Evolutionary conservation across 53 echinoderm and acorn worm genomes (phyloP).

Genomic region (Stichopus horrens): DNA sequence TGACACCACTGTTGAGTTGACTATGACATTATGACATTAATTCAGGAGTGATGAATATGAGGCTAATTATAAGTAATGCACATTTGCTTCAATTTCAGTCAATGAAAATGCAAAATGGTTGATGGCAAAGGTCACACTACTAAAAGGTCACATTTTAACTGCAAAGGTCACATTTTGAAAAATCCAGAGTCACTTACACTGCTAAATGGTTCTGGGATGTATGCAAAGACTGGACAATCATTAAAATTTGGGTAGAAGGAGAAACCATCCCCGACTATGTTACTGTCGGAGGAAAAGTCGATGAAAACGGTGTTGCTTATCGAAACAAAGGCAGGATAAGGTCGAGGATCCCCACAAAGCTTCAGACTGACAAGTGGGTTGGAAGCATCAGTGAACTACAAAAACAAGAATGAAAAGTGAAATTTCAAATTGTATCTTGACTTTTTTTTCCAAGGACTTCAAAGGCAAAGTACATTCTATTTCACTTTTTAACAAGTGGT

Average conservation of each 20-base stretch:
- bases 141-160: too few species aligned
- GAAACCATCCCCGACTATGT: constrained; percentile 39
- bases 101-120: too few species aligned
- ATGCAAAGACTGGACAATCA: constrained; percentile 61
- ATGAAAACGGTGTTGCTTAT: constrained; percentile 26
- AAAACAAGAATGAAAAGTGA: not conserved
- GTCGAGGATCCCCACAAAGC: constrained; percentile 33
- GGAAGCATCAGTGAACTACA: constrained; percentile 27
- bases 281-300: constrained; percentile 55
- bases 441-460: too few species aligned
- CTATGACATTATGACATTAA: too few species aligned
- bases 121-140: too few species aligned
- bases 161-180: not conserved
- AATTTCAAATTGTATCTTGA: too few species aligned
- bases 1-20: too few species aligned
- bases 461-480: too few species aligned
- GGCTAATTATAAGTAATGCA: too few species aligned
- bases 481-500: too few species aligned
- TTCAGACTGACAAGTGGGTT: not conserved
- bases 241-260: constrained; percentile 58
- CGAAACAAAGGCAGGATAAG: constrained; percentile 42
- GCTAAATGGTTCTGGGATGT: constrained; percentile 61
- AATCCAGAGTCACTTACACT: constrained; percentile 50
- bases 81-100: too few species aligned
- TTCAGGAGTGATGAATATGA: too few species aligned